Conservation (phyloP, 1,140 invertebrate genomes). For the Cataglyphis hispanica region DNA sequence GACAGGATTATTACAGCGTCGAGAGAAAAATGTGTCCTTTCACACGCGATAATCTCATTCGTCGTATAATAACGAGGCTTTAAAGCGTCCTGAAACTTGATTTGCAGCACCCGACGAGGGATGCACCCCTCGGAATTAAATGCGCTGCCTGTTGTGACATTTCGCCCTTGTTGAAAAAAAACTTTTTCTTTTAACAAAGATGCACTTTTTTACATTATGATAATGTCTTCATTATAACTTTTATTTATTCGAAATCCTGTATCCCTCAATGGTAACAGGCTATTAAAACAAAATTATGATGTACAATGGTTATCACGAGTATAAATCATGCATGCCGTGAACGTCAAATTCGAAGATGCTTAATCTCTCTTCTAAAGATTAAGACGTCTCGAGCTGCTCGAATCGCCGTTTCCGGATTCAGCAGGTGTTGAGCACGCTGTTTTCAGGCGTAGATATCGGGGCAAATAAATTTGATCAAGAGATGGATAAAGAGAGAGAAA, state of each 20-base stretch:
- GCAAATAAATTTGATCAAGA: conserved; percentile 22
- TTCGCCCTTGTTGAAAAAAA: background rate
- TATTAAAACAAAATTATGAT: background rate
- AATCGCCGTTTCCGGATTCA: background rate
- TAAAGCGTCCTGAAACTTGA: conserved; percentile 47
- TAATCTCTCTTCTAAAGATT: conserved; percentile 8
- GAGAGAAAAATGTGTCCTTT: conserved; percentile 52
- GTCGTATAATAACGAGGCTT: conserved; percentile 48
- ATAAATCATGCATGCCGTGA: background rate
- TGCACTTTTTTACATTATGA: background rate
- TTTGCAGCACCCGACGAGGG: conserved; percentile 29
- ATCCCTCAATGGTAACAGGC: background rate
- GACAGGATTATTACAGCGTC: conserved; percentile 40
- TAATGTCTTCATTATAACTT: background rate
- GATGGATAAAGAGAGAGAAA: background rate
- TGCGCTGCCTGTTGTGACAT: conserved; percentile 2
- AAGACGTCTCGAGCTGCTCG: background rate
- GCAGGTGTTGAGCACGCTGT: conserved; percentile 45
- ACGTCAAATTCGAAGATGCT: conserved; percentile 36
- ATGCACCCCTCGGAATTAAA: conserved; percentile 23
- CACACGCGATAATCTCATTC: conserved; percentile 45
- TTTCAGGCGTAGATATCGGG: background rate
- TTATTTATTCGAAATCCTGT: background rate
- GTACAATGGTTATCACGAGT: background rate
- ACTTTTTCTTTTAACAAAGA: background rate